Base-by-base conservation (phyloP, 2,113 vertebrate species). In the Ceratotherium simum region DNA sequence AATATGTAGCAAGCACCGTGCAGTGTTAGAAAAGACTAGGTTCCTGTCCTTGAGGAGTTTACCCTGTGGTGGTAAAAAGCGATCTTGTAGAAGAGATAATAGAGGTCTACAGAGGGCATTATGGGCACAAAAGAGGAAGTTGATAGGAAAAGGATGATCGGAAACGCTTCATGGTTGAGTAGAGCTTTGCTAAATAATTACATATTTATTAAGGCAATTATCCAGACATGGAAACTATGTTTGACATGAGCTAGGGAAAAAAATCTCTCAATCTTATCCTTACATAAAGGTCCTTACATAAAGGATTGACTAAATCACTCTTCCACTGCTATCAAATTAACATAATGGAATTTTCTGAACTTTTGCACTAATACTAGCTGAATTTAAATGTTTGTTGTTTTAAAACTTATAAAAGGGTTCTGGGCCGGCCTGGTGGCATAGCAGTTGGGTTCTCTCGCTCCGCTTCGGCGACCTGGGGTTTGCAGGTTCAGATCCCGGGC, bases 361-460 rank as follows among this genome's bases (percentile, higher is more conserved):
- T 60, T 48, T 96, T 7, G 3, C 12, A 21, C 21, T 89, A 42
- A 91, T 11, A 39, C 58, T 70, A 56, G 29, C 13, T 42, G 25
- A 90, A 93, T 78, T 90, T 72, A 92, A 83, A 65, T 46, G 31
- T 70, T 76, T 88, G 36, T 31, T 90, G 36, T 39, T 62, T 76
- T 23, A 76, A 93, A 93, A 51, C 20, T 64, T 62, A 42, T 42
- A 42, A 42, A 42, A 42, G 42, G 42, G 42, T 42, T 42, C 42
- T 42, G 42, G 42, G 42, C 42, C 42, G 42, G 42, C 42, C 42
- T 42, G 42, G 42, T 42, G 42, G 42, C 42, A 42, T 42, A 42
- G 42, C 42, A 42, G 42, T 42, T 42, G 42, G 42, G 42, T 42
- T 42, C 42, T 42, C 42, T 42, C 42, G 5, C 42, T 42, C 42